Conservation (phyloP, 2,113 vertebrate species). For the Calyptomena viridis region DNA sequence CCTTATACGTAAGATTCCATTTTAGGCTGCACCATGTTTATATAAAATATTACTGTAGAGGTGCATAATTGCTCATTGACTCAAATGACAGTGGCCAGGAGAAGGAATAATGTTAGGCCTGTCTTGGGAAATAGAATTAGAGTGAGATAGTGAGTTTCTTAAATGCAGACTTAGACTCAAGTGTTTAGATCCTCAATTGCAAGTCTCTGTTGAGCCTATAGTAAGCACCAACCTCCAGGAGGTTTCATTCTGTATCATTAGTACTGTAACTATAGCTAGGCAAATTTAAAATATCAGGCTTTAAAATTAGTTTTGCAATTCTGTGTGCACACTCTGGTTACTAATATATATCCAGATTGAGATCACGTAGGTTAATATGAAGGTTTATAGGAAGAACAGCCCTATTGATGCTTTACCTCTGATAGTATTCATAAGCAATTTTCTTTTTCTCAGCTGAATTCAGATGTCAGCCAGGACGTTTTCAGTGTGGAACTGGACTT, state of each 20-base stretch:
- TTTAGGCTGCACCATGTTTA: neutral
- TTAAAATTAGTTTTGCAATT: neutral
- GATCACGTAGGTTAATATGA: neutral
- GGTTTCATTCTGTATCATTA: neutral
- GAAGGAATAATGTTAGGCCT: neutral
- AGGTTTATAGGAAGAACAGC: neutral
- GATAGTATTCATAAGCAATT: neutral
- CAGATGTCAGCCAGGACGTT: constrained; percentile 94
- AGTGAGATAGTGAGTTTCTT: neutral
- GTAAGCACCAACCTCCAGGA: neutral
- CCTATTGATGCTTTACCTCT: neutral
- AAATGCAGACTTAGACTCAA: neutral
- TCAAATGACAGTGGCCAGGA: neutral
- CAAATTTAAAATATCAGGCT: neutral
- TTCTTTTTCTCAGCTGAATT: constrained; percentile 86
- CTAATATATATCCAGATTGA: neutral
- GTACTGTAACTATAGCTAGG: neutral
- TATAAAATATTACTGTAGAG: neutral
- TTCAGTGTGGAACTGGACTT: constrained; percentile 96
- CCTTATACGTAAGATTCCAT: neutral
- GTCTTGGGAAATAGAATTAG: neutral
- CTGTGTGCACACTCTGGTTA: neutral
- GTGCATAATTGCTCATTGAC: neutral
- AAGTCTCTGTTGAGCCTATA: neutral
- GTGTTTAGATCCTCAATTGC: neutral